Evolutionary conservation across 2,797 vertebrate species (phyloP).

Genomic region (Cygnus olor): DNA sequence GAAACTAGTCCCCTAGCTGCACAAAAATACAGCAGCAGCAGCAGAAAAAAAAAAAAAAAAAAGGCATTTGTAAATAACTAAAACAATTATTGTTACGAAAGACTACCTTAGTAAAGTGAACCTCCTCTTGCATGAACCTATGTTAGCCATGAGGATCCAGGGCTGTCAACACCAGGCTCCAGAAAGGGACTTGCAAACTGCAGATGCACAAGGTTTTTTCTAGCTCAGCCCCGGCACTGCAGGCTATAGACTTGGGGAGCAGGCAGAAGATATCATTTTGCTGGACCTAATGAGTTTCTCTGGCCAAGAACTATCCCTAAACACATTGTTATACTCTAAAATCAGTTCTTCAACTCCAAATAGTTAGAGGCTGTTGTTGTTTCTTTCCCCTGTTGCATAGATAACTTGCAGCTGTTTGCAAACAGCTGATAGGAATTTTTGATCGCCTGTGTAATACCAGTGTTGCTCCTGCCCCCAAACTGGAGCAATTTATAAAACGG

Average conservation of each 20-base stretch:
- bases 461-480: neutral
- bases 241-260: neutral
- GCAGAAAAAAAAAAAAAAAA: too few relatives aligned
- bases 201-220: accelerated
- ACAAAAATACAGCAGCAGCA: neutral
- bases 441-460: neutral
- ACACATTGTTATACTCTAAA: neutral
- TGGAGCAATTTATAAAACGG: neutral
- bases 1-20: neutral
- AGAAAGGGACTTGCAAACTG: neutral
- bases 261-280: neutral
- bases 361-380: neutral
- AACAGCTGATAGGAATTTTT: conserved; percentile 13
- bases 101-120: neutral
- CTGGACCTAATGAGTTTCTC: neutral
- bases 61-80: neutral
- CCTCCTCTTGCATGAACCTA: neutral
- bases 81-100: neutral
- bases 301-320: neutral
- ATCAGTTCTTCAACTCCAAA: neutral
- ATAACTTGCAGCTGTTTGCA: conserved; percentile 17
- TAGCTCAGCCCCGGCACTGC: accelerated
- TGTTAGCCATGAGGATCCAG: neutral
- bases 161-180: neutral
- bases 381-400: neutral